Evolutionary conservation across 2,113 vertebrate species (phyloP), one percentile per base, ranked within the genome.

Genomic region (Eptatretus burgeri): DNA sequence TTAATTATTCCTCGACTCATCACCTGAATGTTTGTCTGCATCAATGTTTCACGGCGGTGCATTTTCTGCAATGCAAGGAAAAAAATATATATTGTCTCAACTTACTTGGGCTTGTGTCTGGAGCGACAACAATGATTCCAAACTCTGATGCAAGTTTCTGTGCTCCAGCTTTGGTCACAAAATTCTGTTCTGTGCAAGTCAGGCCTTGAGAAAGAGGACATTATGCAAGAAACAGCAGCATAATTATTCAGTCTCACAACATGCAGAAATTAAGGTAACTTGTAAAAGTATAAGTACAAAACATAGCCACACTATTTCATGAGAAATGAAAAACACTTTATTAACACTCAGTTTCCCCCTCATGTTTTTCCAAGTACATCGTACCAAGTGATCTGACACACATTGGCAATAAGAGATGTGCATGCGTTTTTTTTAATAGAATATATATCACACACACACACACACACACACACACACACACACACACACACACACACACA

Each of bases 111-210:
- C 89, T 98, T 20, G 91, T 98, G 69, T 98, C 89, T 2, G 85
- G 85, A 1, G 79, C 81, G 0, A 93, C 78, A 1, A 94, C 65
- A 64, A 94, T 77, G 49, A 91, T 75, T 64, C 82, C 84, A 1
- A 84, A 78, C 49, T 93, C 82, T 1, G 84, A 77, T 1, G 86
- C 87, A 2, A 76, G 76, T 63, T 80, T 78, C 49, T 98, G 89
- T 65, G 76, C 81, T 14, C 79, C 84, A 7, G 86, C 77, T 72
- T 95, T 95, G 0, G 83, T 82, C 75, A 95, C 84, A 68, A 94
- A 87, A 71, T 95, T 95, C 71, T 95, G 89, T 67, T 98, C 87
- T 1, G 82, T 89, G 63, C 91, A 95, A 1, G 91, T 89, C 71
- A 96, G 71, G 9, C 91, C 91, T 94, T 66, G 18, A 9, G 16